These are phyloP conservation scores for Palythoa caribaeorum DNA, from an alignment of 92 coral and sea anemone species.

Conservation along the genomic window DNA sequence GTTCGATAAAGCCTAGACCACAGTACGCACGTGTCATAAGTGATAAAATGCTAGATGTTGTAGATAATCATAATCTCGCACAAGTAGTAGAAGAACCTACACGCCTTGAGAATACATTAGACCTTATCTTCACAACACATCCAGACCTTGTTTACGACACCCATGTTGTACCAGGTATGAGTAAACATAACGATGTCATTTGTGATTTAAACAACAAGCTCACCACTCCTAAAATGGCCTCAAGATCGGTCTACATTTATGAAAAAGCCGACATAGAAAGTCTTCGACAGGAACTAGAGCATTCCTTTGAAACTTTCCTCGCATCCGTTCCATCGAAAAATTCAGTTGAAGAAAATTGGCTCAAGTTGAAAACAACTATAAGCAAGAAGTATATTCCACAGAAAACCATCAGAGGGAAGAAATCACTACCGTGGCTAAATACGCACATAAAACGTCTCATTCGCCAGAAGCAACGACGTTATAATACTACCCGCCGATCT, in stretches of 20 bases:
- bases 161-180: too few relatives aligned
- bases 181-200: too few relatives aligned
- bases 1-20: constrained; percentile 16
- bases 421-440: constrained; percentile 2
- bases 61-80: constrained; percentile 19
- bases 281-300: too few relatives aligned
- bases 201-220: too few relatives aligned
- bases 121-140: constrained; percentile 17
- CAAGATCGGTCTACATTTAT: too few relatives aligned
- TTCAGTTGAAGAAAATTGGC: too few relatives aligned
- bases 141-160: constrained; percentile 25
- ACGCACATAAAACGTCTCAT: not conserved
- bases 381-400: too few relatives aligned
- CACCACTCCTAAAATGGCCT: too few relatives aligned
- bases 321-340: too few relatives aligned
- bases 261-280: too few relatives aligned
- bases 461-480: constrained; percentile 12
- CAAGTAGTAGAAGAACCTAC: constrained; percentile 27
- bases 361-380: not conserved
- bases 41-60: constrained; percentile 26
- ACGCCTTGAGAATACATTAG: constrained; percentile 22
- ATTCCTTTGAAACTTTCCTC: too few relatives aligned
- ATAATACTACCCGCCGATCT: not conserved
- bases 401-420: not conserved
- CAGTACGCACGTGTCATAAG: constrained; percentile 24